phyloP scores from a whole-genome alignment of 2,797 vertebrate species.

The Neoniphon sammara region DNA sequence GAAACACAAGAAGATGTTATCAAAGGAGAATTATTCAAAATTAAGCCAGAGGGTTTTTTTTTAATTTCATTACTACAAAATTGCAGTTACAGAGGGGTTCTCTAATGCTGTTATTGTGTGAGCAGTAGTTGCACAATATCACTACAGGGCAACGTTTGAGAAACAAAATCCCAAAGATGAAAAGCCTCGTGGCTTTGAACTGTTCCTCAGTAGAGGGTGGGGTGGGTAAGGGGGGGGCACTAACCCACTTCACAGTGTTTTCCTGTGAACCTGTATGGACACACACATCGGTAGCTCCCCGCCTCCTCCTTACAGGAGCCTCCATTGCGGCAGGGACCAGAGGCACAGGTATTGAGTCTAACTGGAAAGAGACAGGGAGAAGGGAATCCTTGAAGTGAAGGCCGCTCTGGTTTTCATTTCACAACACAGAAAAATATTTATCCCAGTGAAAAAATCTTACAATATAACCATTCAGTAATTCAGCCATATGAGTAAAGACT shows the following conservation, averaged over 20 bases:
- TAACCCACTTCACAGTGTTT: constrained; percentile 97
- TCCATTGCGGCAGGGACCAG: constrained; percentile 92
- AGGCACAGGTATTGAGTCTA: constrained; percentile 91
- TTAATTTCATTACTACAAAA: constrained; percentile 3
- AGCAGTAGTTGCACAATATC: constrained; percentile 56
- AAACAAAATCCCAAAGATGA: constrained; percentile 45
- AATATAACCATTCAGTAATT: constrained; percentile 46
- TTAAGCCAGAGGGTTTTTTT: constrained; percentile 32
- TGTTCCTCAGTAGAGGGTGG: constrained; percentile 25
- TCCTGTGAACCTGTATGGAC: constrained; percentile 95
- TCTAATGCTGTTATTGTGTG: constrained; percentile 46
- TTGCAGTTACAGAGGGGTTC: constrained; percentile 45
- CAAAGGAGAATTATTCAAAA: constrained; percentile 22
- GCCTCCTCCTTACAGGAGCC: constrained; percentile 92
- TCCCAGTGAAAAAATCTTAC: constrained; percentile 34
- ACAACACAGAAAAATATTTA: constrained; percentile 57
- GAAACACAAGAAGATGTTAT: constrained; percentile 39
- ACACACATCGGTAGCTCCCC: constrained; percentile 90
- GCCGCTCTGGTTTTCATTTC: constrained; percentile 19
- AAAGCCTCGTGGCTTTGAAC: constrained; percentile 52
- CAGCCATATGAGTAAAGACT: constrained; percentile 52
- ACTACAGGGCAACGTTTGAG: constrained; percentile 48
- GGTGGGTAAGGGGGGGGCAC: constrained; percentile 45
- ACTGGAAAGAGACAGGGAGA: constrained; percentile 81
- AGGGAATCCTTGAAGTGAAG: constrained; percentile 55